Conservation (phyloP, 2,888 invertebrate genomes). For the Sialis lutaria region DNA sequence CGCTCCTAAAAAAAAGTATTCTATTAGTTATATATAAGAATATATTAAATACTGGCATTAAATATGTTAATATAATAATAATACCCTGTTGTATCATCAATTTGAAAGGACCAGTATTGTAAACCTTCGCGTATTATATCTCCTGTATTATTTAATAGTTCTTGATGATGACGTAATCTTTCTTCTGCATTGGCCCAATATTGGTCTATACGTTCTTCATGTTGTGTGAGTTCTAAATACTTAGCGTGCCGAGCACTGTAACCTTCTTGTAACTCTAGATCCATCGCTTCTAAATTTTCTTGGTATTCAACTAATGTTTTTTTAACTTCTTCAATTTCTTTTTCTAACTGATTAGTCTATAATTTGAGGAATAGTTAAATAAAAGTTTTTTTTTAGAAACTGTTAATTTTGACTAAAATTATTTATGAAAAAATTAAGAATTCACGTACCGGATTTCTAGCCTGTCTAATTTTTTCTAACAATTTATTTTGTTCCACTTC, state of each 20-base stretch:
- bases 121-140: not conserved
- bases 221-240: slow-evolving; percentile 4
- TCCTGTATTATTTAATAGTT: not conserved
- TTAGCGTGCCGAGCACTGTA: slow-evolving; percentile 4
- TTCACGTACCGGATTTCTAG: not conserved
- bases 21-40: no score
- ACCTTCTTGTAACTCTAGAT: slow-evolving; percentile 2
- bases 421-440: no score
- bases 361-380: not conserved
- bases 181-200: slow-evolving; percentile 1
- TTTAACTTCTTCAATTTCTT: not conserved
- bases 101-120: slow-evolving; percentile 1
- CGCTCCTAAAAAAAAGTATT: not conserved
- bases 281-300: slow-evolving; percentile 3
- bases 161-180: not conserved
- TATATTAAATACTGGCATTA: no score
- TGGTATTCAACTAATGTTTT: slow-evolving; percentile 1
- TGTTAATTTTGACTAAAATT: no score
- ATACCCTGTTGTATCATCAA: not conserved
- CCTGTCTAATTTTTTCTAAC: not conserved
- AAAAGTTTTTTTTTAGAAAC: no score
- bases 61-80: no score
- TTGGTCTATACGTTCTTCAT: slow-evolving; percentile 2
- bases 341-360: not conserved
- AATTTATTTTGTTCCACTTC: not conserved